phyloP scores from a whole-genome alignment of 1,140 invertebrate genomes.

The Bombus ignitus region DNA sequence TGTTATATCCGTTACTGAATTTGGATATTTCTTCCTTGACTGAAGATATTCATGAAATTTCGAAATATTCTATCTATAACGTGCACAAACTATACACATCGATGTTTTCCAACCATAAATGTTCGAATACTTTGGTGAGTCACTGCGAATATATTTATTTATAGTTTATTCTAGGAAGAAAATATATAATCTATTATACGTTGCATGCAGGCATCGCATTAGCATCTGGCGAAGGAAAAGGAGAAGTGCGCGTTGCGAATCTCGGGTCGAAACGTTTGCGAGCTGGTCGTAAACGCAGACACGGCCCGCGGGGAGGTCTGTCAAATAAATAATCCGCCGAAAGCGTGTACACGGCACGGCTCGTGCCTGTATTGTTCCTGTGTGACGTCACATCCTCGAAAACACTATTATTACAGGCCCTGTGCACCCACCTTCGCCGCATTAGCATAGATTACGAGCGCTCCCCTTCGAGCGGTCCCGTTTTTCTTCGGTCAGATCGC shows the following conservation, averaged over 20 bases:
- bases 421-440: conserved; percentile 62
- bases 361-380: conserved; percentile 35
- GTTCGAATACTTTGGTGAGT: neutral
- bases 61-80: too few species aligned
- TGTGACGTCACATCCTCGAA: conserved; percentile 68
- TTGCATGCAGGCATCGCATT: conserved; percentile 1
- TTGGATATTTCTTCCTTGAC: too few species aligned
- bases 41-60: too few species aligned
- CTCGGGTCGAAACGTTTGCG: conserved; percentile 32
- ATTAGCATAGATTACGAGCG: conserved; percentile 69
- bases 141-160: neutral
- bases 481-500: conserved; percentile 46
- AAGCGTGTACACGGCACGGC: conserved; percentile 38
- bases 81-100: too few species aligned
- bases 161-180: neutral
- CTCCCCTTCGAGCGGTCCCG: conserved; percentile 51
- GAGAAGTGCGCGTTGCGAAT: neutral
- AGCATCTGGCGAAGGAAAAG: neutral
- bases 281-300: conserved; percentile 56
- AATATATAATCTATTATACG: neutral
- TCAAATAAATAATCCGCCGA: conserved; percentile 72
- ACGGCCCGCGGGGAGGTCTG: conserved; percentile 61
- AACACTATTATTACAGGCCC: conserved; percentile 68
- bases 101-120: too few species aligned
- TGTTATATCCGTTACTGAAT: too few species aligned